phyloP scores from a whole-genome alignment of 1,140 invertebrate species.

The Papilio aristodemus region DNA sequence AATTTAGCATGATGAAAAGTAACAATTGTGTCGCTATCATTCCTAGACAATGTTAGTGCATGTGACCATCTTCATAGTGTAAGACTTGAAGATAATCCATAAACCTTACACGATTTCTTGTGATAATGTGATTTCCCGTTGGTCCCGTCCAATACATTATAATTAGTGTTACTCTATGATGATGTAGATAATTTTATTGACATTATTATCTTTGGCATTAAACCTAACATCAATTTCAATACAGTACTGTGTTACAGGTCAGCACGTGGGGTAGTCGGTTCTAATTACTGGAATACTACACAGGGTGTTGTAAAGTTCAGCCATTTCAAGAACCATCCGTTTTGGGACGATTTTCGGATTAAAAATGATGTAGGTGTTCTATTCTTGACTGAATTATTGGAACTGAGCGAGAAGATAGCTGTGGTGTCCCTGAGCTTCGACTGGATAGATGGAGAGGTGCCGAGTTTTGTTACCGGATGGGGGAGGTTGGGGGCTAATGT shows the following conservation, averaged over 20 bases:
- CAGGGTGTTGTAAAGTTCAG: conserved; percentile 35
- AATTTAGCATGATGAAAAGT: too few relatives aligned
- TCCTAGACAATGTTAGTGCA: too few relatives aligned
- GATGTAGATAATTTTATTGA: too few relatives aligned
- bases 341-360: conserved; percentile 35
- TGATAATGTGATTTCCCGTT: too few relatives aligned
- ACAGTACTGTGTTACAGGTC: not conserved
- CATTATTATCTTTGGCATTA: too few relatives aligned
- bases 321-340: conserved; percentile 40
- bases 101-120: too few relatives aligned
- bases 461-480: conserved; percentile 48
- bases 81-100: too few relatives aligned
- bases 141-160: too few relatives aligned
- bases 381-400: conserved; percentile 30
- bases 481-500: conserved; percentile 34
- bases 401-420: conserved; percentile 30
- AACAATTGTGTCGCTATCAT: too few relatives aligned
- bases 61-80: too few relatives aligned
- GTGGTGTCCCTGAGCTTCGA: conserved; percentile 39
- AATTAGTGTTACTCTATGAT: too few relatives aligned
- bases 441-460: conserved; percentile 33
- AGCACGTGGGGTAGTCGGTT: conserved; percentile 45
- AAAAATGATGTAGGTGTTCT: conserved; percentile 51
- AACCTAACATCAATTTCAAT: not conserved
- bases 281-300: conserved; percentile 43